Percentiles rank a stretch among this genome's conserved stretches.
phyloP scores from a whole-genome alignment of 1,140 invertebrate genomes.

The Heliothis virescens region DNA sequence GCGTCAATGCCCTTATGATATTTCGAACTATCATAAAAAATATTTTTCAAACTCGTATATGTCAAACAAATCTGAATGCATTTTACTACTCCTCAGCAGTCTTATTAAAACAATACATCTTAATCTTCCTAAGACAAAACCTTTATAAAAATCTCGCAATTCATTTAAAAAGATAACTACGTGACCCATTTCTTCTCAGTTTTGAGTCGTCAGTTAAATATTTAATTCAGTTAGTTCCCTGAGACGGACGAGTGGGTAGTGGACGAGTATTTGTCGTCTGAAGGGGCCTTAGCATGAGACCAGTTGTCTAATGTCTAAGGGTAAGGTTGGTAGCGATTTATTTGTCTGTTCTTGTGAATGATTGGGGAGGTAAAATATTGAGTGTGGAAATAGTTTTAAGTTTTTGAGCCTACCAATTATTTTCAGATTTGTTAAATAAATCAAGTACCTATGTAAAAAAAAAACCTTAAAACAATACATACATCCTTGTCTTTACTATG shows the following conservation, averaged over 20 bases:
- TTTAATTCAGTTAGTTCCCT: conserved; percentile 33
- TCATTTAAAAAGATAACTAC: neutral
- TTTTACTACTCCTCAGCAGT: too few relatives aligned
- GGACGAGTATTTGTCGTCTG: conserved; percentile 17
- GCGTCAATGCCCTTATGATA: too few relatives aligned
- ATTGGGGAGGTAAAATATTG: neutral
- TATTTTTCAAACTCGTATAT: too few relatives aligned
- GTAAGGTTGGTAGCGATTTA: neutral
- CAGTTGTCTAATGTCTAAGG: conserved; percentile 1
- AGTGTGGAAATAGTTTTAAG: too few relatives aligned
- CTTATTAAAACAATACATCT: too few relatives aligned
- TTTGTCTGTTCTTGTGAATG: neutral
- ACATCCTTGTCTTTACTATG: too few relatives aligned
- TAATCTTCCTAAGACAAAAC: neutral
- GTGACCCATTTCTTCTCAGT: conserved; percentile 12
- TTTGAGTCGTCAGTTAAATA: conserved; percentile 30
- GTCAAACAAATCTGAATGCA: too few relatives aligned
- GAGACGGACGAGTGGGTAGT: conserved; percentile 4
- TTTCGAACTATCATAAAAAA: too few relatives aligned
- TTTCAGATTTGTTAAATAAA: too few relatives aligned
- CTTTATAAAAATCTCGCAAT: neutral
- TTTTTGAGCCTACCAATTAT: too few relatives aligned
- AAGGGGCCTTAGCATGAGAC: neutral
- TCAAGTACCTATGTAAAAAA: too few relatives aligned
- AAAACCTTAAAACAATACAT: too few relatives aligned